Evolutionary conservation across 1,140 invertebrate genomes (phyloP), one percentile per base, ranked within the genome.

Genomic region (Heliconius congener): DNA sequence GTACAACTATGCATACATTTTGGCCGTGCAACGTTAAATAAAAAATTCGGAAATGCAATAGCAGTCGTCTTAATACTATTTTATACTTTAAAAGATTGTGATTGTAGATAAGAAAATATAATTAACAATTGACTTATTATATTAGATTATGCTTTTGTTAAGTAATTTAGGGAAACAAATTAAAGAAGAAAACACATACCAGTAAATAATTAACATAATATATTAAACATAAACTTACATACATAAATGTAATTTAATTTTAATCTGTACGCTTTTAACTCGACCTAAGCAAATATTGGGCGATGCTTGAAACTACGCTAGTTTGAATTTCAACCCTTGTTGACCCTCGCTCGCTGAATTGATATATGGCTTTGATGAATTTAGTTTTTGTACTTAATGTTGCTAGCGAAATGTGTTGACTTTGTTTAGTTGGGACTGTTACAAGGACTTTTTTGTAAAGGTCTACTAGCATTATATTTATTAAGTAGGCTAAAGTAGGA

Each of bases 281-380:
- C 77, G 74, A 52, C 57, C 71, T 82, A 37, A 76, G 27, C 70
- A 80, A 82, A 82, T 83, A 82, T 83, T 85, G 83, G 60, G 60
- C 60, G 60, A 66, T 66, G 60, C 60, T n/a, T 57, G 72, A 86
- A 84, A 84, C 81, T 86, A 77, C 79, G 84, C 79, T 84, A 86
- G 84, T 86, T 86, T 86, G 84, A 86, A 86, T 83, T 86, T 86
- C 83, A 84, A 81, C 81, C 81, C 81, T 86, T 80, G 83, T 83
- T 86, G 84, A 86, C 81, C 84, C 75, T 72, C 80, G 81, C 81
- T 82, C 81, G 57, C 78, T 81, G 83, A 84, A 85, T 84, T 85
- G 84, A 85, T 85, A 81, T 84, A 80, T 77, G 73, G 79, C 76
- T 77, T 81, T 81, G 81, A 85, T 85, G 80, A 79, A 86, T 86